Evolutionary conservation across 2,797 vertebrate species (phyloP), one percentile per base, ranked within the genome.

Genomic region (Naso thynnoides): DNA sequence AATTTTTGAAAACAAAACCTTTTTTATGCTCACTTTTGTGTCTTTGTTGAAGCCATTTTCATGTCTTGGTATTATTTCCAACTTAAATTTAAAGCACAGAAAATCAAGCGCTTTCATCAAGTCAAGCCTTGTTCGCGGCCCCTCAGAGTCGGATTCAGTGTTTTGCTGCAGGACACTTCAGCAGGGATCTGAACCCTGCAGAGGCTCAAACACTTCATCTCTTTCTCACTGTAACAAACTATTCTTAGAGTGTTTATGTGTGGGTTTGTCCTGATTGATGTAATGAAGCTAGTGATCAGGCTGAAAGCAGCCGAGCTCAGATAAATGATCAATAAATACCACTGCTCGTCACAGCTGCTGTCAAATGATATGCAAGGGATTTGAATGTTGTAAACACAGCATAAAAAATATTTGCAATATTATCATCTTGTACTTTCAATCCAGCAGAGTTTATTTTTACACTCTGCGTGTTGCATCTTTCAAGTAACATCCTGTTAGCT

Each of bases 201-300:
- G 4, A 11, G 48, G 7, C 26, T 36, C 24, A 42, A 8, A 50
- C 50, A 36, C 31, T 41, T 63, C 26, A 81, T 75, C 78, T 52
- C 19, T 50, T 59, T 66, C 70, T 78, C 31, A 19, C n/a, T 47
- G 18, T 45, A 38, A 47, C 50, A 47, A 19, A 63, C 84, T 88
- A 85, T 86, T 26, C 77, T 82, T 75, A 70, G 74, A 47, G 41
- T 38, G 78, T 80, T 82, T 47, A 76, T 49, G 54, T 29, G 59
- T 29, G 1, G 3, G 8, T 67, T 54, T n/a, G 56, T 64, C 38
- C 49, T 3, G 3, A 41, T 24, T 2, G 10, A 42, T 11, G 8
- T 38, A 6, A 41, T 41, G 16, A 41, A 5, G 16, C 19, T 4
- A 21, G 42, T 4, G 9, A 3, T 4, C 44, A 10, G n/a, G 44